A percentile compares a stretch with the other conserved stretches of the same genome.
Evolutionary conservation across 2,888 invertebrate genomes (phyloP).

Genomic region (Diachrysia chrysitis): DNA sequence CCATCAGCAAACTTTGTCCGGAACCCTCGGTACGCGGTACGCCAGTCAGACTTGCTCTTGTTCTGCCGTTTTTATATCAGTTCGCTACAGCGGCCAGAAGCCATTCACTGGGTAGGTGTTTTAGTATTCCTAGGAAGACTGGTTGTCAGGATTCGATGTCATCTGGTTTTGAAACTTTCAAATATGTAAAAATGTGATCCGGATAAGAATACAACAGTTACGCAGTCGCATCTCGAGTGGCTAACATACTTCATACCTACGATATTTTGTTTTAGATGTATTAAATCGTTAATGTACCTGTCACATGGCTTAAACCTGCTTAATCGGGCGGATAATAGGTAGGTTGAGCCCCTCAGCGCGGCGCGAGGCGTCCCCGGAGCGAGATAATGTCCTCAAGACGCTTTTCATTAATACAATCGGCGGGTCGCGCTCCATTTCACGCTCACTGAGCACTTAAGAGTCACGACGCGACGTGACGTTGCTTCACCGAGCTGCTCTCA

Average conservation of each 20-base stretch:
- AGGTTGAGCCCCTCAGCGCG: conserved; percentile 15
- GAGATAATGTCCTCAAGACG: conserved; percentile 65
- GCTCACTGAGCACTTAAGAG: conserved; percentile 42
- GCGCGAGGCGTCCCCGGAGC: conserved; percentile 19
- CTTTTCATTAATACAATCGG: conserved; percentile 81
- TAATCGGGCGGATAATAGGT: background rate
- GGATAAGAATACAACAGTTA: background rate
- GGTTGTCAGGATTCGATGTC: no score
- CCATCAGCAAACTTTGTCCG: no score
- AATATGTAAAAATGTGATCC: background rate
- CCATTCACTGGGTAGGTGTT: no score
- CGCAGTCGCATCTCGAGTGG: no score
- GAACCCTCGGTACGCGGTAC: no score
- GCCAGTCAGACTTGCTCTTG: no score
- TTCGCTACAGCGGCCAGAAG: no score
- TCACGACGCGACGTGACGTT: conserved; percentile 6
- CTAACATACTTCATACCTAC: background rate
- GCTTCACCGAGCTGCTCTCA: background rate
- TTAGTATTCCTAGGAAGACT: no score
- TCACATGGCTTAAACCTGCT: background rate
- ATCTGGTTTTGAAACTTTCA: no score
- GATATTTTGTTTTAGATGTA: background rate
- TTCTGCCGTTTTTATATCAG: no score
- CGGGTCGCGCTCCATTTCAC: conserved; percentile 65
- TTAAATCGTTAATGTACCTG: background rate